These are phyloP conservation scores for Apamea anceps DNA, from an alignment of 2,888 invertebrate genomes.

Conservation along the genomic window DNA sequence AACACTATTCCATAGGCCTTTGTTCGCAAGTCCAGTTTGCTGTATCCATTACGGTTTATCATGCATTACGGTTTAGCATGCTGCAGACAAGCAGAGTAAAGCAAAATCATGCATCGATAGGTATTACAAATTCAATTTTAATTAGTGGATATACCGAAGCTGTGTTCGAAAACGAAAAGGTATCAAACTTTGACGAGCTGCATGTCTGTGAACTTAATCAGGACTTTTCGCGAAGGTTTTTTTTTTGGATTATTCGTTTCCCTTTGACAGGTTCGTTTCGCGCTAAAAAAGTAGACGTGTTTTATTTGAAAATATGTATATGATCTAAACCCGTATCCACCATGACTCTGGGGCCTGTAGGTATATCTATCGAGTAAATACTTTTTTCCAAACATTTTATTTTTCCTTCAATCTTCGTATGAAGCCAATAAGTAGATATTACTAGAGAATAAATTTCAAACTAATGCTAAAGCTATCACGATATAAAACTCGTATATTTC, in stretches of 20 bases:
- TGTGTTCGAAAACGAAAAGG: constrained; percentile 4
- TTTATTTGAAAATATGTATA: neutral
- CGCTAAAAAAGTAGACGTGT: neutral
- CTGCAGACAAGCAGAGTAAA: constrained; percentile 34
- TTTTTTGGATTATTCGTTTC: neutral
- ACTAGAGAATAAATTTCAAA: neutral
- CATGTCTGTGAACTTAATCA: neutral
- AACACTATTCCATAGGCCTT: constrained; percentile 83
- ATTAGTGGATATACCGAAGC: constrained; percentile 1
- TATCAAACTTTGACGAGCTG: neutral
- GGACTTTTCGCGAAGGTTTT: neutral
- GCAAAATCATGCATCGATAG: constrained; percentile 43
- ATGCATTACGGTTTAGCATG: constrained; percentile 70
- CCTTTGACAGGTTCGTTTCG: neutral
- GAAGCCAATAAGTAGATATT: neutral
- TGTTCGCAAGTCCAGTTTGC: constrained; percentile 78
- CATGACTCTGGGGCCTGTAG: too few species aligned
- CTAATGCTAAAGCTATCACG: neutral
- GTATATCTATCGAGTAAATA: neutral
- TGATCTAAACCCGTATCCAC: neutral
- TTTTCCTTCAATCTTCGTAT: neutral
- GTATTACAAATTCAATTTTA: constrained; percentile 14
- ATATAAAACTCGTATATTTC: constrained; percentile 2
- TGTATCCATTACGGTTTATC: constrained; percentile 70
- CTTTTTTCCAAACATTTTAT: too few species aligned